Base-by-base conservation (phyloP, 2,888 invertebrate genomes). In the Lithosia quadra region DNA sequence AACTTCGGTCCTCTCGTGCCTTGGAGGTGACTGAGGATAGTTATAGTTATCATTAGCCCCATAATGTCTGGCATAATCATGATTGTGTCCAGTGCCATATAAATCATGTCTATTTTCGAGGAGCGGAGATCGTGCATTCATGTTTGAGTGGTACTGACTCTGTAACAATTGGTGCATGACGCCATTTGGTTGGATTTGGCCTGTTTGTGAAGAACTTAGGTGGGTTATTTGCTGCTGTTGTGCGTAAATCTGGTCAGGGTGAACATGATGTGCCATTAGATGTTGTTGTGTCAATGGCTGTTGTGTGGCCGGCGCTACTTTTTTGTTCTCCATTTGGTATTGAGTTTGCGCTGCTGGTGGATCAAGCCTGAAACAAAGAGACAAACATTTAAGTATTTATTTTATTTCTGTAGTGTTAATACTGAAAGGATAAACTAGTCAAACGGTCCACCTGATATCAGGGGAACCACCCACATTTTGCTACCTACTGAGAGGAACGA, bases 321-420 rank as follows among this genome's bases (percentile, higher is more conserved):
- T 96, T 90, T 97, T 97, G 88, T 96, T 96, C 91, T 97, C 97
- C 97, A 97, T 97, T 88, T 95, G 88, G 92, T 95, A 91, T 90
- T 93, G 90, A 72, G 91, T 93, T 87, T 96, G 96, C 78, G 96
- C 95, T 87, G 96, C 95, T 80, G 97, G 96, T 86, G 97, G 96
- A 88, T 97, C 97, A 94, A 97, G 95, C 97, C 97, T 97, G 93
- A 63, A 95, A 94, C 89, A 91, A 92, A 67, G 70, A 76, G 2
- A 49, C 49, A 8, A 49, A 2, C 49, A 49, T 18, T 49, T 49
- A 18, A 49, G 4, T 43, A 43, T n/a, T n/a, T n/a, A n/a, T n/a
- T n/a, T n/a, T n/a, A n/a, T n/a, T n/a, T n/a, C n/a, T 28, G 28
- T 5, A 28, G 5, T 28, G 5, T 28, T 28, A 28, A 28, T 28